These are phyloP conservation scores for Xenopus borealis DNA, from an alignment of 2,113 vertebrate species.

Conservation along the genomic window DNA sequence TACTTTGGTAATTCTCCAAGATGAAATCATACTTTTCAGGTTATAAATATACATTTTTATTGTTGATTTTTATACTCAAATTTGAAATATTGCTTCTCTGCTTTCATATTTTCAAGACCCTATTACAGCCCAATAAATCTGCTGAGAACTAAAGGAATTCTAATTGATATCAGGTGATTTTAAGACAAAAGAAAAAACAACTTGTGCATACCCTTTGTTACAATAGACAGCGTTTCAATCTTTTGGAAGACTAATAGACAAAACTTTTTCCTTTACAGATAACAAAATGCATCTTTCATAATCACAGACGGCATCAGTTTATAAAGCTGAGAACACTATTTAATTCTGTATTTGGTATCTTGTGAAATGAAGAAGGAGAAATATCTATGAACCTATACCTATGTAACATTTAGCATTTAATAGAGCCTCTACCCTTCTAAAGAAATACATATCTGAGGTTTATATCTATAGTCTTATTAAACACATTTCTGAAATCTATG, in stretches of 20 bases:
- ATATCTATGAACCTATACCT: not conserved
- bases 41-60: constrained; percentile 84
- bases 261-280: constrained; percentile 47
- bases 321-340: not conserved
- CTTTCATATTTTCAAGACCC: constrained; percentile 79
- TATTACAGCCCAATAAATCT: constrained; percentile 78
- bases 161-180: constrained; percentile 81
- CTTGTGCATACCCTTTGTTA: constrained; percentile 58
- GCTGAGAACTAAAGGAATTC: constrained; percentile 67
- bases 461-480: too few species aligned
- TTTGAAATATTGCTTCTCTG: constrained; percentile 82
- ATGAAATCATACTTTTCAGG: constrained; percentile 83
- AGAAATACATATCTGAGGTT: too few species aligned
- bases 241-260: constrained; percentile 55
- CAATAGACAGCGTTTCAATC: constrained; percentile 59
- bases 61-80: constrained; percentile 77
- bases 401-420: too few species aligned
- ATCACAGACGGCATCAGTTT: not conserved
- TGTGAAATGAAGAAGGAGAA: not conserved
- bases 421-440: too few species aligned
- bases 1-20: constrained; percentile 80
- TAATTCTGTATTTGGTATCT: not conserved
- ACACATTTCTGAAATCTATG: too few species aligned
- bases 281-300: constrained; percentile 44
- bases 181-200: constrained; percentile 55